Evolutionary conservation across 1,140 invertebrate genomes (phyloP).

Genomic region (Hydropsyche tenuis): DNA sequence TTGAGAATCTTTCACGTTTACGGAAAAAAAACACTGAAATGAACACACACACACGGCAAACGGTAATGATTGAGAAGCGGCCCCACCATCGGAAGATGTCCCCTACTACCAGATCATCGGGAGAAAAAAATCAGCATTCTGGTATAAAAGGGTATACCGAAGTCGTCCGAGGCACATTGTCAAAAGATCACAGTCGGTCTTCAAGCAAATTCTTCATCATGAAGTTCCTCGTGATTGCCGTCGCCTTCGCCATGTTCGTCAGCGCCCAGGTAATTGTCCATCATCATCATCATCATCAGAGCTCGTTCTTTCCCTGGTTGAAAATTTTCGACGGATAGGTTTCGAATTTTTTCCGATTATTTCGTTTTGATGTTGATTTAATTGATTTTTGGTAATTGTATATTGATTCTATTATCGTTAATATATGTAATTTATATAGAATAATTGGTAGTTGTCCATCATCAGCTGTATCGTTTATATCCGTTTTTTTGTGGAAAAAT

Average conservation of each 20-base stretch:
- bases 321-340: too few relatives aligned
- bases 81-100: neutral
- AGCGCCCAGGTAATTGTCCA: constrained; percentile 30
- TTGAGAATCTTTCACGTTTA: too few relatives aligned
- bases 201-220: constrained; percentile 4
- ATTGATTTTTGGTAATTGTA: neutral
- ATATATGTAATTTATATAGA: too few relatives aligned
- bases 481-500: too few relatives aligned
- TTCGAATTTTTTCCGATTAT: too few relatives aligned
- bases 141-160: constrained; percentile 20
- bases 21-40: neutral
- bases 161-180: neutral
- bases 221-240: constrained; percentile 24
- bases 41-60: too few relatives aligned
- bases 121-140: neutral
- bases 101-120: neutral
- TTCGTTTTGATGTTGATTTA: neutral
- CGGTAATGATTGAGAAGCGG: too few relatives aligned
- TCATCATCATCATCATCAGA: neutral
- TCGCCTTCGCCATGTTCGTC: constrained; percentile 22
- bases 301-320: too few relatives aligned
- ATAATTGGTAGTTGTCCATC: neutral
- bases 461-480: neutral
- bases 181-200: neutral
- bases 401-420: neutral